phyloP scores from a whole-genome alignment of 2,888 invertebrate genomes.

The Sminthurides aquaticus region DNA sequence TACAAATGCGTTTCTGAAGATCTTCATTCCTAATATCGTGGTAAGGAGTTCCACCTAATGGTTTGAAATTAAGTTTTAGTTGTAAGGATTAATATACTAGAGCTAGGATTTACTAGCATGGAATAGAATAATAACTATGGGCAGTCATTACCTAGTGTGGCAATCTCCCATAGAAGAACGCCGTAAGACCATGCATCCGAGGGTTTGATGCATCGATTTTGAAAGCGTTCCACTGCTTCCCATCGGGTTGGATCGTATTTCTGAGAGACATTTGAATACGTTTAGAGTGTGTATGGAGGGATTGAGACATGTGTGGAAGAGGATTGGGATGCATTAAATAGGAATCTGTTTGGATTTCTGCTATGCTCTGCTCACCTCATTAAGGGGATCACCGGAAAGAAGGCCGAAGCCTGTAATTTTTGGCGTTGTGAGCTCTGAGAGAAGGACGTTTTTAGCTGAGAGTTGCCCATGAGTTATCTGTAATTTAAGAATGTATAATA shows the following conservation, averaged over 20 bases:
- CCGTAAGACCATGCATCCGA: slow-evolving; percentile 80
- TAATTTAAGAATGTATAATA: slow-evolving; percentile 14
- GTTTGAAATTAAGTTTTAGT: no score
- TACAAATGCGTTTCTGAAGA: slow-evolving; percentile 59
- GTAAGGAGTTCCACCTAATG: slow-evolving; percentile 64
- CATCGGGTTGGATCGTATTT: slow-evolving; percentile 67
- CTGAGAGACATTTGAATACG: slow-evolving; percentile 34
- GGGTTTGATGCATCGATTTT: slow-evolving; percentile 58
- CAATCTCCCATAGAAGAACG: slow-evolving; percentile 72
- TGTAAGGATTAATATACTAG: no score
- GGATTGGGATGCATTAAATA: no score
- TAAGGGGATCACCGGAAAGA: slow-evolving; percentile 58
- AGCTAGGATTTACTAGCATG: no score
- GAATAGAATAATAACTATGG: no score
- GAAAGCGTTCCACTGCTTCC: slow-evolving; percentile 70
- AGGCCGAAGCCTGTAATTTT: slow-evolving; percentile 71
- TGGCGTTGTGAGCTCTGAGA: slow-evolving; percentile 59
- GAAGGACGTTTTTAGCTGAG: slow-evolving; percentile 63
- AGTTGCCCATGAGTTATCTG: slow-evolving; percentile 60
- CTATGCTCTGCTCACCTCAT: slow-evolving; percentile 53
- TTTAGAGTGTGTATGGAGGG: slow-evolving; percentile 1
- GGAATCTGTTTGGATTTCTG: no score
- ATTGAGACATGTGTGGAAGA: no score
- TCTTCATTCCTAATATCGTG: slow-evolving; percentile 61
- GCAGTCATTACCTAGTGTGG: slow-evolving; percentile 58